Percentiles rank a stretch among this genome's conserved stretches.
Conservation (phyloP, 2,888 invertebrate genomes). For the Omphaloscelis lunosa region DNA sequence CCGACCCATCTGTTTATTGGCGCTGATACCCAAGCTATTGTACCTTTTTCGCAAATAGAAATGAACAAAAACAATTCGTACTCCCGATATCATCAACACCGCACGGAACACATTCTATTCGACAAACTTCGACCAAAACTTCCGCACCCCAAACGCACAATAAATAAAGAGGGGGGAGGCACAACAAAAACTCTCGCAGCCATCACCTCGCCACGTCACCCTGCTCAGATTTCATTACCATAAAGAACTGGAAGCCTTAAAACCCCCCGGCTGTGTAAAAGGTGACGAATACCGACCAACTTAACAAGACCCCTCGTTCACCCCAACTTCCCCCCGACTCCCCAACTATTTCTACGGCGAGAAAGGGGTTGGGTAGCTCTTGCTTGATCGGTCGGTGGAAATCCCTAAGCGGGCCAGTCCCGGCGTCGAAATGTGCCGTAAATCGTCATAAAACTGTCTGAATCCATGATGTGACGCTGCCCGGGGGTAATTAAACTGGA, state of each 20-base stretch:
- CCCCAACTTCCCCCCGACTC: constrained; percentile 53
- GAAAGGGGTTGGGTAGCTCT: constrained; percentile 72
- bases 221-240: constrained; percentile 91
- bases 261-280: constrained; percentile 90
- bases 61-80: constrained; percentile 78
- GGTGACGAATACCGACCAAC: constrained; percentile 85
- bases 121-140: constrained; percentile 81
- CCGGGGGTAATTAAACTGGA: constrained; percentile 91
- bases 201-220: constrained; percentile 90
- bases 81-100: constrained; percentile 82
- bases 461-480: constrained; percentile 93
- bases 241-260: constrained; percentile 91
- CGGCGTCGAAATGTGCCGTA: constrained; percentile 91
- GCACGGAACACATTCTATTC: constrained; percentile 86
- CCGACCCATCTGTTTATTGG: constrained; percentile 69
- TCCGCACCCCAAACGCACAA: constrained; percentile 88
- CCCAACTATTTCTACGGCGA: constrained; percentile 24
- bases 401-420: constrained; percentile 84
- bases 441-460: constrained; percentile 94
- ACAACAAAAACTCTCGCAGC: constrained; percentile 90
- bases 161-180: constrained; percentile 88
- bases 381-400: constrained; percentile 72
- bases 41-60: constrained; percentile 76
- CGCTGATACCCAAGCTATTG: constrained; percentile 65
- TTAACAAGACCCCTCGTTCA: constrained; percentile 67